Conservation (phyloP, 1,140 invertebrate genomes). For the Lepidotrigona ventralis region DNA sequence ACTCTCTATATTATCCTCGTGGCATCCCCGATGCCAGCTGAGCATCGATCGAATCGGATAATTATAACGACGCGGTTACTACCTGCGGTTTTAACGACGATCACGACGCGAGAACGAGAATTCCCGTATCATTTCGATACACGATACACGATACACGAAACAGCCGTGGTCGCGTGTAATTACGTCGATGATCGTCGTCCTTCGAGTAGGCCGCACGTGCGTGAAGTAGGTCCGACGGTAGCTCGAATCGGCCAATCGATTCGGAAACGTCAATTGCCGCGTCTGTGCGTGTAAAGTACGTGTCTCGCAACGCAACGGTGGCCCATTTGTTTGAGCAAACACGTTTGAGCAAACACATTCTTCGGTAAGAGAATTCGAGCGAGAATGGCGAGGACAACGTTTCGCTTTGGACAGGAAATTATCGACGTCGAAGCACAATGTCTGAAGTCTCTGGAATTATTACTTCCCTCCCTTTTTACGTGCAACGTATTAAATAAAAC, state of each 20-base stretch:
- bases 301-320: neutral
- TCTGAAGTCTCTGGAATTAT: neutral
- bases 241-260: neutral
- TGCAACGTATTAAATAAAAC: neutral
- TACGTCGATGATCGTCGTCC: neutral
- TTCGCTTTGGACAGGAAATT: neutral
- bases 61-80: slow-evolving; percentile 61
- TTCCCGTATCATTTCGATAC: slow-evolving; percentile 31
- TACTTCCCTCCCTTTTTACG: neutral
- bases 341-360: no score
- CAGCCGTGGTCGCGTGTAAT: neutral
- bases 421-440: neutral
- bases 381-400: no score
- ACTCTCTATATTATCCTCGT: slow-evolving; percentile 51
- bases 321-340: no score
- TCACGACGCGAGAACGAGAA: slow-evolving; percentile 37
- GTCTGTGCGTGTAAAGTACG: no score
- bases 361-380: neutral
- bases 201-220: neutral
- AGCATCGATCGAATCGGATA: slow-evolving; percentile 64
- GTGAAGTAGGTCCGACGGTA: neutral
- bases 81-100: slow-evolving; percentile 55
- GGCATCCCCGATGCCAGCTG: slow-evolving; percentile 38
- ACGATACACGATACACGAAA: neutral
- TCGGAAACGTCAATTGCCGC: neutral